phyloP scores from a whole-genome alignment of 2,888 invertebrate genomes.

The Cremastinae sp. region DNA sequence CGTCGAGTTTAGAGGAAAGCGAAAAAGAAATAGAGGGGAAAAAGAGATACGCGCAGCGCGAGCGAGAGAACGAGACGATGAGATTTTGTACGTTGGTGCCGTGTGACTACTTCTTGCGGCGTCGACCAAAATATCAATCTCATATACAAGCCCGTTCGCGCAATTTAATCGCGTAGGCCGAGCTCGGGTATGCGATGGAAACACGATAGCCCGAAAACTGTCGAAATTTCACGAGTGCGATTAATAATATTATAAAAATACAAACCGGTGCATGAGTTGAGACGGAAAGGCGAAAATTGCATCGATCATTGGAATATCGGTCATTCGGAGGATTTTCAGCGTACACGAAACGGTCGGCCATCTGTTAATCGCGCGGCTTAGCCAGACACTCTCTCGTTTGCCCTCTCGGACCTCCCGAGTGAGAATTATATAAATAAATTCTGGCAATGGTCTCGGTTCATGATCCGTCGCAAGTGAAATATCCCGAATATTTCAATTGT shows the following conservation, averaged over 20 bases:
- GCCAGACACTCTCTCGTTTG: conserved; percentile 44
- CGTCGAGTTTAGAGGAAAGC: conserved; percentile 18
- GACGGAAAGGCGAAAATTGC: no score
- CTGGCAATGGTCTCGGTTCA: conserved; percentile 54
- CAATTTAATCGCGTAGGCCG: conserved; percentile 69
- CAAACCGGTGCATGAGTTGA: not conserved
- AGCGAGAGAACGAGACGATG: conserved; percentile 10
- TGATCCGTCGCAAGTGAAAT: conserved; percentile 32
- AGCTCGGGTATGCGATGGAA: conserved; percentile 51
- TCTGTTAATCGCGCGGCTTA: conserved; percentile 15
- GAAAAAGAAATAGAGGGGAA: conserved; percentile 1
- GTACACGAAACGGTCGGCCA: conserved; percentile 23
- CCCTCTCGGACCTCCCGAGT: conserved; percentile 19
- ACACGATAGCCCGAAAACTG: conserved; percentile 56
- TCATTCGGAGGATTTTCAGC: conserved; percentile 8
- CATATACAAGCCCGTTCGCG: conserved; percentile 66
- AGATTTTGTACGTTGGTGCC: conserved; percentile 72
- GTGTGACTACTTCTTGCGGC: conserved; percentile 70
- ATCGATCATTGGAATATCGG: conserved; percentile 25
- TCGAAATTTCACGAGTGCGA: conserved; percentile 17
- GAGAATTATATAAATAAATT: conserved; percentile 52
- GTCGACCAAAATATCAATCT: conserved; percentile 79
- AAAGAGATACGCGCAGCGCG: not conserved
- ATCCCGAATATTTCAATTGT: not conserved
- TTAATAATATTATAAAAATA: conserved; percentile 16